Evolutionary conservation across 2,888 invertebrate species (phyloP).

Genomic region (Ichneumoninae sp.): DNA sequence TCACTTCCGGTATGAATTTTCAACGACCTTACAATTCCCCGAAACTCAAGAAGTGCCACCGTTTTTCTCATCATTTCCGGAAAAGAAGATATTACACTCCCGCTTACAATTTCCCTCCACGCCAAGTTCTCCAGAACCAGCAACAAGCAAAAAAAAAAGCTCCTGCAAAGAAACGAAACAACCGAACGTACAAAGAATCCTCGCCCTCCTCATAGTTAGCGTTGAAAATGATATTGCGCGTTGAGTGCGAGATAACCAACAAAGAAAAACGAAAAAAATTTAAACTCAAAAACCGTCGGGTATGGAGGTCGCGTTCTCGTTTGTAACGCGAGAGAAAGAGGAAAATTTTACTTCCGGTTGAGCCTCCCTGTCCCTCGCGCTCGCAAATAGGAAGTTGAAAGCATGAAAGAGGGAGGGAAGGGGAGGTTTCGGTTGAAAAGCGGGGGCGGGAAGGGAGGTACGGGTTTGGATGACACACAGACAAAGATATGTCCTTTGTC

Average conservation of each 20-base stretch:
- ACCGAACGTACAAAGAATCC: slow-evolving; percentile 60
- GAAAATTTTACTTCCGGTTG: slow-evolving; percentile 14
- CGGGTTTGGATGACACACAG: slow-evolving; percentile 44
- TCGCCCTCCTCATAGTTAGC: slow-evolving; percentile 32
- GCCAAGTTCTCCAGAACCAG: slow-evolving; percentile 31
- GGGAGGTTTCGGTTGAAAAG: slow-evolving; percentile 49
- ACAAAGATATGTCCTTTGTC: slow-evolving; percentile 61
- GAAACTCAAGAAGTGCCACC: too few relatives aligned
- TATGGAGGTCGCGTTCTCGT: slow-evolving; percentile 45
- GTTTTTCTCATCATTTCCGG: background rate
- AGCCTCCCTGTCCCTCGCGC: background rate
- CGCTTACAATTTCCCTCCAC: slow-evolving; percentile 3
- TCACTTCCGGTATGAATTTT: too few relatives aligned
- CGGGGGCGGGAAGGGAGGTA: background rate
- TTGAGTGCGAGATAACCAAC: background rate
- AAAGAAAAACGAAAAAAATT: slow-evolving; percentile 42
- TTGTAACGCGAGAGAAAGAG: slow-evolving; percentile 32
- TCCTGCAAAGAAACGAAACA: slow-evolving; percentile 43
- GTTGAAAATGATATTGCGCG: slow-evolving; percentile 58
- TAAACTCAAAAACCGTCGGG: slow-evolving; percentile 53
- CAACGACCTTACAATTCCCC: too few relatives aligned
- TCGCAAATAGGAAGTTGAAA: slow-evolving; percentile 26
- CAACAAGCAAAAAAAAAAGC: slow-evolving; percentile 5
- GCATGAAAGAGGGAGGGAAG: slow-evolving; percentile 15
- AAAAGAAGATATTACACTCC: slow-evolving; percentile 19